Evolutionary conservation across 1,140 invertebrate genomes (phyloP).

Genomic region (Lepidurus packardi): DNA sequence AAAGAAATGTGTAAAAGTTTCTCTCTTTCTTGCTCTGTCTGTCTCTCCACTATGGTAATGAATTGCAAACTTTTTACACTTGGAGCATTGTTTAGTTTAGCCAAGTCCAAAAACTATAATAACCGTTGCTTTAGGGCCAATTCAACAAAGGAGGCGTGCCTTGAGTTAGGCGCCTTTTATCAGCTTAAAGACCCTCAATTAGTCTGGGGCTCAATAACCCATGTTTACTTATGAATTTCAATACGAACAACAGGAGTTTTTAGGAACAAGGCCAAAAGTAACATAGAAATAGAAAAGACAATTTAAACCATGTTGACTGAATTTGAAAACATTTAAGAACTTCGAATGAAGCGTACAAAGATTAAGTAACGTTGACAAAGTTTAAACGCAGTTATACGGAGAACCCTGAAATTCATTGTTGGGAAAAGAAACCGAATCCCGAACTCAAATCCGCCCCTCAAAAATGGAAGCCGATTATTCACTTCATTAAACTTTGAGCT

Average conservation of each 20-base stretch:
- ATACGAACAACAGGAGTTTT: too few relatives aligned
- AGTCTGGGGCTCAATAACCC: neutral
- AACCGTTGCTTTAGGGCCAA: neutral
- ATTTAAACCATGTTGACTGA: neutral
- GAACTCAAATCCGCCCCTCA: neutral
- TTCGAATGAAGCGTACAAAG: neutral
- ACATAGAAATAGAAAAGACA: neutral
- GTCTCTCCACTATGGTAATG: too few relatives aligned
- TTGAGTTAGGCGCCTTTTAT: conserved; percentile 11
- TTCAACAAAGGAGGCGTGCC: neutral
- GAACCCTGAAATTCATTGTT: too few relatives aligned
- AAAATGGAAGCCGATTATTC: conserved; percentile 17
- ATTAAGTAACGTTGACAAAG: too few relatives aligned
- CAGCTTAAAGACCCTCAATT: conserved; percentile 14
- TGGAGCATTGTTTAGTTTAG: neutral
- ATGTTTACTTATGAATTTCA: neutral
- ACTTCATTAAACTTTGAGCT: conserved; percentile 3
- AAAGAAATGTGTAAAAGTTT: too few relatives aligned
- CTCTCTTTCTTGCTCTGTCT: too few relatives aligned
- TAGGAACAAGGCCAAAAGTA: neutral
- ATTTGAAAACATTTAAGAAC: neutral
- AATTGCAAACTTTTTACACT: neutral
- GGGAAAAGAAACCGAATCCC: too few relatives aligned
- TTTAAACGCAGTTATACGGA: too few relatives aligned
- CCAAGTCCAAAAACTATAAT: neutral